A percentile compares a stretch with the other conserved stretches of the same genome.
Conservation (phyloP, 30 jellyfish, hydroid and myxozoan species). For the Sanderia malayensis region DNA sequence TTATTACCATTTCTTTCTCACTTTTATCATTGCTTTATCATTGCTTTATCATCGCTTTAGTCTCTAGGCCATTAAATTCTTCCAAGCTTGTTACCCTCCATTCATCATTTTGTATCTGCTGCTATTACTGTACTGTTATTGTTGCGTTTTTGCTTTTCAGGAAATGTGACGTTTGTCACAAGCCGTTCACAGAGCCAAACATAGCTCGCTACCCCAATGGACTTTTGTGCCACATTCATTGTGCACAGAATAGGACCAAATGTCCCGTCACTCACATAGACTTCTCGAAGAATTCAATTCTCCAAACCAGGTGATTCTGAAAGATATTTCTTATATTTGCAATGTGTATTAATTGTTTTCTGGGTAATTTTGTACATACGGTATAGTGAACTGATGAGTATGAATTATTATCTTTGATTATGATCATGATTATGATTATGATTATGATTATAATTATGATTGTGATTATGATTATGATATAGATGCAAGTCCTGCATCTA, state of each 20-base stretch:
- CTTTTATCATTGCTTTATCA: no score
- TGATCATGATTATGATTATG: not conserved
- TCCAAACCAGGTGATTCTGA: conserved; percentile 35
- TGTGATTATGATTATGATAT: not conserved
- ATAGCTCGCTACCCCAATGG: conserved; percentile 91
- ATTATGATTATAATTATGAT: not conserved
- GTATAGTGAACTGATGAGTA: no score
- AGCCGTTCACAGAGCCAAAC: conserved; percentile 72
- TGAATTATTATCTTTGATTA: no score
- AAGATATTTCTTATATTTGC: no score
- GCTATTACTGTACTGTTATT: no score
- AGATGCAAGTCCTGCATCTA: not conserved
- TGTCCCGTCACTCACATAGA: conserved; percentile 86
- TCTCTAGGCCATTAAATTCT: no score
- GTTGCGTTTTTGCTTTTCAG: conserved; percentile 24
- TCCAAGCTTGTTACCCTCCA: no score
- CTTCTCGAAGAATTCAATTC: conserved; percentile 25
- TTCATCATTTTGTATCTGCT: no score
- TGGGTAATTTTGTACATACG: no score
- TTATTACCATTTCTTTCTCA: no score
- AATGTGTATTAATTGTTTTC: no score
- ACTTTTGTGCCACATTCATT: conserved; percentile 67
- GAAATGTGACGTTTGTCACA: conserved; percentile 80
- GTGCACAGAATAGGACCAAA: conserved; percentile 57
- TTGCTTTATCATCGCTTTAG: no score